Percentiles rank a stretch among this genome's conserved stretches.
These are phyloP conservation scores for Dendrocincla tyrannina DNA, from an alignment of 2,797 vertebrate genomes.

Conservation along the genomic window DNA sequence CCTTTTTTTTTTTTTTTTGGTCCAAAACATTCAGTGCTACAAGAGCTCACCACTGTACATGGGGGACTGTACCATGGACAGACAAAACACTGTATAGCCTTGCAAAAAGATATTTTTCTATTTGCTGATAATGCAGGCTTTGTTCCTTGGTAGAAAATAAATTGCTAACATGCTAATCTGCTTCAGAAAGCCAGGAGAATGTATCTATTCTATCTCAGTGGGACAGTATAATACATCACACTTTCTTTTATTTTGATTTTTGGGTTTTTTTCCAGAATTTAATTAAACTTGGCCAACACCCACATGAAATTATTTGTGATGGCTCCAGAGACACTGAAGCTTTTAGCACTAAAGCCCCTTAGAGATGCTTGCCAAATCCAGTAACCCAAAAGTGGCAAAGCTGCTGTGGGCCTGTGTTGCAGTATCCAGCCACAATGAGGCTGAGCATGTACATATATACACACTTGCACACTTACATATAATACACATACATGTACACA, in stretches of 20 bases:
- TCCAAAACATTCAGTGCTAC: background rate
- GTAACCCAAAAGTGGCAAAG: background rate
- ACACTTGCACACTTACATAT: rapidly evolving
- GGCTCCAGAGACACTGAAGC: background rate
- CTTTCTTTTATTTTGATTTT: background rate
- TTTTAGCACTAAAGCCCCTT: background rate
- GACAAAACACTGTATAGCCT: background rate
- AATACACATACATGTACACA: rapidly evolving
- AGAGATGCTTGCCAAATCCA: background rate
- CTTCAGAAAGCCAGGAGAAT: background rate
- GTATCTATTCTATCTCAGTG: background rate
- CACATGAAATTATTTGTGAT: background rate
- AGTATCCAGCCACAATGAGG: background rate
- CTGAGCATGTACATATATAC: rapidly evolving
- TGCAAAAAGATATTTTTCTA: background rate
- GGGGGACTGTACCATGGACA: rapidly evolving
- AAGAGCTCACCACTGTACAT: background rate
- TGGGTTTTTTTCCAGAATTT: background rate
- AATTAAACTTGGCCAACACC: background rate
- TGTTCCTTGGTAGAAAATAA: background rate
- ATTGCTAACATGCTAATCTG: background rate
- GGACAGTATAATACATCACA: background rate
- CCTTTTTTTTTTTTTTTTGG: background rate
- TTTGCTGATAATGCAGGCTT: background rate
- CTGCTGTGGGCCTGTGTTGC: background rate